Conservation (phyloP, 2,113 vertebrate species). For the Megaceryle torquata region DNA sequence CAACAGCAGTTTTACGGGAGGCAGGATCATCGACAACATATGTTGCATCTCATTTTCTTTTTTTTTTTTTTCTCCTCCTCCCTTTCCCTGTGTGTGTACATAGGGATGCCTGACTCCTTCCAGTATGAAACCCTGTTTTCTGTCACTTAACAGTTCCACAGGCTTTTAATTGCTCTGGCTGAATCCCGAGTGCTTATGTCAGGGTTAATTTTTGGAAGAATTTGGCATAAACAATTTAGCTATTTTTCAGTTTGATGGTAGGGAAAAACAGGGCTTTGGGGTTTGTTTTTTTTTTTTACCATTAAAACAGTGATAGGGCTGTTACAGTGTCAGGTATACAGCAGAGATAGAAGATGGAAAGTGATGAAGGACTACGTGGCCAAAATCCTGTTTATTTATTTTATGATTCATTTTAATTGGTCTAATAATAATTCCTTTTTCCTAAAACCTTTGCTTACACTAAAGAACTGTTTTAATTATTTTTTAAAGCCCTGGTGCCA, state of each 20-base stretch:
- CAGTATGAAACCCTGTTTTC: neutral
- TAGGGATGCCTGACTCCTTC: neutral
- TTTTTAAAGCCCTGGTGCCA: neutral
- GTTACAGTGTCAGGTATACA: neutral
- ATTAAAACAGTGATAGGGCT: neutral
- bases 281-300: neutral
- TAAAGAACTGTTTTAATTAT: neutral
- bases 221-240: neutral
- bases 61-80: neutral
- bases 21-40: slow-evolving; percentile 58
- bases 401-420: neutral
- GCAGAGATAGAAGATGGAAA: neutral
- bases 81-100: fast-evolving
- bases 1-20: slow-evolving; percentile 49
- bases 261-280: neutral
- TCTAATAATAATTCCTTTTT: neutral
- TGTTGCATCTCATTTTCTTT: neutral
- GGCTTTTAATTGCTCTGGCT: neutral
- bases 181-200: neutral
- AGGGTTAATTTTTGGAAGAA: neutral
- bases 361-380: neutral
- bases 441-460: neutral
- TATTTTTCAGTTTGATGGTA: neutral
- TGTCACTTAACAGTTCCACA: neutral
- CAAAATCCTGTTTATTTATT: neutral